A percentile compares a stretch with the other conserved stretches of the same genome.
Conservation (phyloP, 2,797 vertebrate species). For the Alouatta caraya region DNA sequence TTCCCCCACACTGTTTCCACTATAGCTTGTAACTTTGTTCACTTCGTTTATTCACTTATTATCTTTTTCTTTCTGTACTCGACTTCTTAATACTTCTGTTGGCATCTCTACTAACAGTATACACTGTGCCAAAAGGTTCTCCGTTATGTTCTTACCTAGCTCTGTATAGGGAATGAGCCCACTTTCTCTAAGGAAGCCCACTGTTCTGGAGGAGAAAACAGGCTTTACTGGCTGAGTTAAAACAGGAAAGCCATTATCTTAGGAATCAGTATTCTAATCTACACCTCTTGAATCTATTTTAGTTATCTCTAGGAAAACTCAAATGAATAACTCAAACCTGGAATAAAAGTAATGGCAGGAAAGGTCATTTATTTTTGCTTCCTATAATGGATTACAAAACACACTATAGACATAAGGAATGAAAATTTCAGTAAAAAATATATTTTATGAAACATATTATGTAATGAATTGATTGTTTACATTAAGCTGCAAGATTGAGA, state of each 20-base stretch:
- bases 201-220: not conserved
- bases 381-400: not conserved
- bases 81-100: not conserved
- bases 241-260: not conserved
- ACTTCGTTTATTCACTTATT: not conserved
- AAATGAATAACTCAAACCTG: not conserved
- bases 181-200: not conserved
- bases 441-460: not conserved
- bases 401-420: not conserved
- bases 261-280: slow-evolving; percentile 20
- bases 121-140: not conserved
- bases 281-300: not conserved
- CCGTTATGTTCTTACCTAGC: not conserved
- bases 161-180: not conserved
- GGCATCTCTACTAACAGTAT: not conserved
- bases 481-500: not conserved
- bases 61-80: not conserved
- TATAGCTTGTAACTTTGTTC: not conserved
- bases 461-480: slow-evolving; percentile 20
- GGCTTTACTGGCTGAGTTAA: not conserved
- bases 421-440: not conserved
- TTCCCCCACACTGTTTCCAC: not conserved
- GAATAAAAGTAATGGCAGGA: not conserved
- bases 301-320: not conserved
- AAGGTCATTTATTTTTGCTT: not conserved